Evolutionary conservation across 2,888 invertebrate species (phyloP).

Genomic region (Himalopsyche tibetana): DNA sequence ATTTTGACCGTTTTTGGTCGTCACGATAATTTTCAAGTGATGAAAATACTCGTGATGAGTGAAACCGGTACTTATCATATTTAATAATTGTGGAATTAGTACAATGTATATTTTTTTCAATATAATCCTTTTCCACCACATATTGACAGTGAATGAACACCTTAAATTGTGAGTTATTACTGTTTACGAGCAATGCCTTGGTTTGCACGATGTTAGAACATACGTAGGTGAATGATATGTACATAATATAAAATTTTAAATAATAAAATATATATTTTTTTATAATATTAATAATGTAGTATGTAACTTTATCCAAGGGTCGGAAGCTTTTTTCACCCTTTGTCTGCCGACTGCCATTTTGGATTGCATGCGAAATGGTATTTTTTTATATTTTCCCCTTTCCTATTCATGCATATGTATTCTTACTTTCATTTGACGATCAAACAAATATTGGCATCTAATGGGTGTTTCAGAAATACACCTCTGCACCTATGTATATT

Average conservation of each 20-base stretch:
- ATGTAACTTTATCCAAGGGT: slow-evolving; percentile 57
- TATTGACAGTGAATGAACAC: no score
- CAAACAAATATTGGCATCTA: slow-evolving; percentile 1
- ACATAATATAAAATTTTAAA: neutral
- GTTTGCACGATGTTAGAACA: no score
- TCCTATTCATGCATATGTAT: slow-evolving; percentile 36
- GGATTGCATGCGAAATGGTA: slow-evolving; percentile 13
- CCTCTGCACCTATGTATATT: no score
- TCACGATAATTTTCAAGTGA: no score
- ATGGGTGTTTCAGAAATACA: neutral
- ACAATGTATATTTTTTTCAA: no score
- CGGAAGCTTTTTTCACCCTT: slow-evolving; percentile 58
- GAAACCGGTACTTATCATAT: no score
- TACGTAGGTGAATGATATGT: neutral
- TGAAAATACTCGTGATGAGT: no score
- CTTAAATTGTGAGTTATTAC: no score
- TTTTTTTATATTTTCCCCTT: slow-evolving; percentile 33
- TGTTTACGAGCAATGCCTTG: no score
- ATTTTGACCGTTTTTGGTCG: no score
- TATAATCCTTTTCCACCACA: no score
- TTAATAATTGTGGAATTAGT: no score
- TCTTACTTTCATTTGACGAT: slow-evolving; percentile 21
- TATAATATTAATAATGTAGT: neutral
- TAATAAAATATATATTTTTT: neutral
- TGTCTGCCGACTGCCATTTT: slow-evolving; percentile 55